These are phyloP conservation scores for Nomada ferruginata DNA, from an alignment of 2,888 invertebrate genomes.

Conservation along the genomic window DNA sequence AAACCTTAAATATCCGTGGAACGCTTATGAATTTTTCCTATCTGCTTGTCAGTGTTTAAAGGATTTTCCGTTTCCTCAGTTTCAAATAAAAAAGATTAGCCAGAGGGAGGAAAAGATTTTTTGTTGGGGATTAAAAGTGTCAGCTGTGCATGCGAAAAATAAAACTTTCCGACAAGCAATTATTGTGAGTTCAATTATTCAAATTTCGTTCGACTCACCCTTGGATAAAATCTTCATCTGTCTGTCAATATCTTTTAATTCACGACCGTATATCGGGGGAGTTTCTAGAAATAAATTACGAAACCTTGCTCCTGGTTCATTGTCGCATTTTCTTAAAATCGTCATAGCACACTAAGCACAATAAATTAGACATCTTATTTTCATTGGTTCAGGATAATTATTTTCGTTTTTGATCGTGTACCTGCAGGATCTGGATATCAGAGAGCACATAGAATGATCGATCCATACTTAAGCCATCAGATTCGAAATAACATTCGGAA, in stretches of 20 bases:
- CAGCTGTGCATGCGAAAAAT: too few species aligned
- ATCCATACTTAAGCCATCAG: neutral
- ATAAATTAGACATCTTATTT: neutral
- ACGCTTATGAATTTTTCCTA: too few species aligned
- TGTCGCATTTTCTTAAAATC: neutral
- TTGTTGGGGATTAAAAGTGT: too few species aligned
- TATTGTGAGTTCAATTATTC: too few species aligned
- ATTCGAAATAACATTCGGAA: neutral
- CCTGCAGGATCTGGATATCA: slow-evolving; percentile 55
- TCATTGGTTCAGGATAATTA: neutral
- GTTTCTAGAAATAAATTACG: slow-evolving; percentile 46
- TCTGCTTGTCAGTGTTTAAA: too few species aligned
- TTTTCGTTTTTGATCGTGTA: neutral
- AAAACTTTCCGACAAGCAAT: too few species aligned
- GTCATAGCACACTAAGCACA: slow-evolving; percentile 50
- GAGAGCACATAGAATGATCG: slow-evolving; percentile 20
- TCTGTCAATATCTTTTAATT: slow-evolving; percentile 48
- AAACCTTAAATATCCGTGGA: too few species aligned
- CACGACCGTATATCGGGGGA: slow-evolving; percentile 19
- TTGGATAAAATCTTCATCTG: slow-evolving; percentile 52
- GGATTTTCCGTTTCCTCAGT: too few species aligned
- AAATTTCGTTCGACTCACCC: slow-evolving; percentile 40
- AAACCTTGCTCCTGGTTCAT: slow-evolving; percentile 52
- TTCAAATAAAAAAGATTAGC: too few species aligned
- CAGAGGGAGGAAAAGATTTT: too few species aligned